Base-by-base conservation (phyloP, 92 coral and sea anemone genomes). In the Palythoa grandiflora region DNA sequence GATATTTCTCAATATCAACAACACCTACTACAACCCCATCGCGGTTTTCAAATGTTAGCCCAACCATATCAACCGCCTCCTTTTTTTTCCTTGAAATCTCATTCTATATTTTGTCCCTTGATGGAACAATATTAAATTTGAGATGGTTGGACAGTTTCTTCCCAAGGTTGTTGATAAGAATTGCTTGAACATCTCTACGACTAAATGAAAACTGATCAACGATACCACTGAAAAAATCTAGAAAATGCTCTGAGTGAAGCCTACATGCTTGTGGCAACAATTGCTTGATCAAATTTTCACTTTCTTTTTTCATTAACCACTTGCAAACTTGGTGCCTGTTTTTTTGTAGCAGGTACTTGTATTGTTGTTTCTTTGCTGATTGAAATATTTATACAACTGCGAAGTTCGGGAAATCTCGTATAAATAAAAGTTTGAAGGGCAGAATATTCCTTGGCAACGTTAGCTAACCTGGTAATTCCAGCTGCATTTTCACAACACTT, bases 121-220 rank as follows among this genome's bases (percentile, higher is more conserved):
- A 28, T 17, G 89, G 89, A 47, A 86, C 50, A 52, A 86, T 75
- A 44, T 86, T 86, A 38, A 86, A 9, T 5, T 83, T 68, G 38
- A 59, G 40, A 13, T 75, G 44, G 19, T 37, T 52, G 15, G 77
- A 39, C 5, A 84, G 80, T 40, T 71, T 48, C 14, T 66, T 21
- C 28, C 28, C 28, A 28, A 28, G 28, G 28, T 28, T 28, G 28
- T 28, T 28, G 28, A 28, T 28, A 28, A 84, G 21, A 17, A 84
- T 51, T 11, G 1, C 53, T 10, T 74, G 60, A 17, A 74, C 6
- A 50, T 40, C 59, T 15, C 47, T 40, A 21, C 40, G 79, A 16
- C 60, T 74, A 3, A 74, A 5, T 2, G 79, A 74, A 44, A 74
- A 74, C 1, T 74, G 55, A 6, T 74, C 79, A 9, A 74, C 38